These are phyloP conservation scores for Telenomus remus DNA, from an alignment of 1,140 invertebrate genomes.

Conservation along the genomic window DNA sequence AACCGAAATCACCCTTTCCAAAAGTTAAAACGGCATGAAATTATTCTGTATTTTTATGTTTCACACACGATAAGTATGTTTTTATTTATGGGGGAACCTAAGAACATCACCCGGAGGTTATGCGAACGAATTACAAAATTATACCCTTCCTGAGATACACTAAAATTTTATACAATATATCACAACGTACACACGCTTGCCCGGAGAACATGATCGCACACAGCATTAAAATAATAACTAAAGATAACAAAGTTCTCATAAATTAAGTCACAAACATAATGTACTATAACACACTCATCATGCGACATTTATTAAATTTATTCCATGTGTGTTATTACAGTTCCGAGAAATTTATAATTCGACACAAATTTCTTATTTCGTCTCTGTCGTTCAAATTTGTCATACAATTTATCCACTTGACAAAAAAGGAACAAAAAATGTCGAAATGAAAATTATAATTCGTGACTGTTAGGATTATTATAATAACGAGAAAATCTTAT, in stretches of 20 bases:
- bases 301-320: too few relatives aligned
- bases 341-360: too few relatives aligned
- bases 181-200: conserved; percentile 12
- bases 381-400: too few relatives aligned
- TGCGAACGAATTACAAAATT: conserved; percentile 43
- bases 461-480: conserved; percentile 42
- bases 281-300: neutral
- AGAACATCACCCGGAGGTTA: conserved; percentile 53
- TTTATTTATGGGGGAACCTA: conserved; percentile 47
- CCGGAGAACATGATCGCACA: conserved; percentile 17
- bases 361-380: too few relatives aligned
- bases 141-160: conserved; percentile 43
- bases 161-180: conserved; percentile 38
- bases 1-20: too few relatives aligned
- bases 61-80: conserved; percentile 30
- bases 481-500: conserved; percentile 55
- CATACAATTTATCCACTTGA: too few relatives aligned
- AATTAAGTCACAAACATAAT: conserved; percentile 5
- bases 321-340: too few relatives aligned
- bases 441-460: conserved; percentile 39
- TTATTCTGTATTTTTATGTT: neutral
- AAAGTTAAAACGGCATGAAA: too few relatives aligned
- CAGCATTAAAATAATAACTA: conserved; percentile 22
- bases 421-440: too few relatives aligned
- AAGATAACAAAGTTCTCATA: conserved; percentile 21